These are phyloP conservation scores for Callosobruchus maculatus DNA, from an alignment of 2,888 invertebrate genomes.

Conservation along the genomic window DNA sequence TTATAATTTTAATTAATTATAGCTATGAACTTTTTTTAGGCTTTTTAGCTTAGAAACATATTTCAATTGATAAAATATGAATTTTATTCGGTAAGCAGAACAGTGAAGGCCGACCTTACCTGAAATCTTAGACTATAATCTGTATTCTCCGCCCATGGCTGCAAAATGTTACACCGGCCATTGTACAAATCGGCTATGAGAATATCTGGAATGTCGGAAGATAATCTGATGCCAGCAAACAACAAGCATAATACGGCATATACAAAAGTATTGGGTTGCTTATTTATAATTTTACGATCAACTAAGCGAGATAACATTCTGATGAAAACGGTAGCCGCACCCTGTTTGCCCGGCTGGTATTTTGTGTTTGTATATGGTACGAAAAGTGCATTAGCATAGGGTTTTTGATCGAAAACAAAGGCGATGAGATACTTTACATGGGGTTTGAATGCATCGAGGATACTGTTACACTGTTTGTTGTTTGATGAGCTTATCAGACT, in stretches of 20 bases:
- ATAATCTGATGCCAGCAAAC: slow-evolving; percentile 25
- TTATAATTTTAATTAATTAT: no score
- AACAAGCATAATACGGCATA: slow-evolving; percentile 23
- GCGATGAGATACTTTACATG: neutral
- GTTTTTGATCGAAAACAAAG: neutral
- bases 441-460: neutral
- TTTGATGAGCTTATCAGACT: neutral
- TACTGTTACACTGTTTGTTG: neutral
- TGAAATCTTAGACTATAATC: no score
- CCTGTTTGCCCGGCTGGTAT: slow-evolving; percentile 2
- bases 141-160: neutral
- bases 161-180: neutral
- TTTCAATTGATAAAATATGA: no score
- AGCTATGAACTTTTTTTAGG: no score
- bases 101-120: no score
- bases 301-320: slow-evolving; percentile 25
- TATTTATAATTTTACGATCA: slow-evolving; percentile 26
- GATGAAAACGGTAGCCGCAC: slow-evolving; percentile 18
- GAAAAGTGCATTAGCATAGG: neutral
- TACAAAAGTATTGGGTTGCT: slow-evolving; percentile 28
- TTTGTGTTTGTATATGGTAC: neutral
- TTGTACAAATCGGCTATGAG: neutral
- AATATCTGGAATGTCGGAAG: slow-evolving; percentile 4
- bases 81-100: no score
- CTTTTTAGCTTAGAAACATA: no score